phyloP scores from a whole-genome alignment of 2,797 vertebrate genomes.

The Mormyrus proboscirostris region DNA sequence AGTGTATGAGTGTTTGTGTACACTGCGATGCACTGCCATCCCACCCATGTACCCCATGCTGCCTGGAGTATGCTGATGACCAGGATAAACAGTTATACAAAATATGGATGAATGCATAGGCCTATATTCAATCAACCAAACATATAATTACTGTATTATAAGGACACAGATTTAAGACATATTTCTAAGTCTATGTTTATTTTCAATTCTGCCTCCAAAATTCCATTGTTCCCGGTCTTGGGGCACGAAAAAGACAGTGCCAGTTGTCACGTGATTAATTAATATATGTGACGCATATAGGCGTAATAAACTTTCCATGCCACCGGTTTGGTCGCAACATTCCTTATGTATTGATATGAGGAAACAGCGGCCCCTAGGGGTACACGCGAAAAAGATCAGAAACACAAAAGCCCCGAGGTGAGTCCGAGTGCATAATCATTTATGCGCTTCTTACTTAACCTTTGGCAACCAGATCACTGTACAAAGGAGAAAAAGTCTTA shows the following conservation, averaged over 20 bases:
- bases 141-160: neutral
- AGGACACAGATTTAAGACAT: neutral
- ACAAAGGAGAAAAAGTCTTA: neutral
- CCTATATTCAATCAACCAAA: neutral
- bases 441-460: neutral
- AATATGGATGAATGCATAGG: neutral
- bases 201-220: neutral
- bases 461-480: neutral
- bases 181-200: neutral
- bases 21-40: neutral
- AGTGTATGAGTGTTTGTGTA: neutral
- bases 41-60: neutral
- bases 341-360: constrained; percentile 43
- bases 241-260: neutral
- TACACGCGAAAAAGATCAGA: constrained; percentile 30
- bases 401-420: neutral
- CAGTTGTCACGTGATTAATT: neutral
- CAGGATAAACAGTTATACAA: neutral
- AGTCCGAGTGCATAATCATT: neutral
- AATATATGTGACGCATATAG: neutral
- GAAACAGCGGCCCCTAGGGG: constrained; percentile 71
- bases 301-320: neutral
- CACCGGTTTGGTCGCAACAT: neutral
- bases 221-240: neutral
- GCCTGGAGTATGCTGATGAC: neutral